Evolutionary conservation across 2,797 vertebrate genomes (phyloP), one percentile per base, ranked within the genome.

Genomic region (Enteromius afrohamiltoni): DNA sequence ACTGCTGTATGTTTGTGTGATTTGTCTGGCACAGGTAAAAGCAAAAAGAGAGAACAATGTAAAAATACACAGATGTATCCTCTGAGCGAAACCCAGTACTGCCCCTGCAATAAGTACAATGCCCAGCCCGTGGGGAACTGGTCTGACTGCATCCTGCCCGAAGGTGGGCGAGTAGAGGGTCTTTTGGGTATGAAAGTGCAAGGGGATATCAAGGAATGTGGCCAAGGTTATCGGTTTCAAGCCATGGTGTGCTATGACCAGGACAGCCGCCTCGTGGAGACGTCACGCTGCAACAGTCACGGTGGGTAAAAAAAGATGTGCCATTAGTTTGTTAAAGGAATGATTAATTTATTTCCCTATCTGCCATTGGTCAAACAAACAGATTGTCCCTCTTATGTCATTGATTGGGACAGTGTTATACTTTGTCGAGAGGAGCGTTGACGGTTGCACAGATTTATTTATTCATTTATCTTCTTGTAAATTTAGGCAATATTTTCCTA

Each of bases 241-340:
- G 96, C 98, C 76, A 97, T 97, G 97, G 97, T 95, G 0, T 99
- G 98, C 91, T 98, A 99, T 0, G 96, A 99, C 92, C 98, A 99
- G 86, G 97, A 98, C 80, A 96, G 93, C 84, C 93, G 96, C 7
- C 96, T 99, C 0, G 97, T 99, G 90, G 97, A 99, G 92, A 98
- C 97, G 0, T 96, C 96, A 2, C 94, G 97, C 29, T 99, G 98
- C 91, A 99, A 99, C 94, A 99, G 98, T 86, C 98, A 99, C 0
- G 98, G 97, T 98, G 93, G 84, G 93, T 75, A 16, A 2, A 64
- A 47, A 21, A n/a, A 29, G 0, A n/a, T 19, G 42, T 1, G 4
- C 45, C 40, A 4, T 14, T 19, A 17, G 7, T 71, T 14, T 21
- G 1, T 19, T 16, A 58, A 71, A 76, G 16, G 16, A 62, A 34